Percentiles rank a stretch among this genome's conserved stretches.
These are phyloP conservation scores for Setipinna tenuifilis DNA, from an alignment of 2,797 vertebrate species.

Conservation along the genomic window DNA sequence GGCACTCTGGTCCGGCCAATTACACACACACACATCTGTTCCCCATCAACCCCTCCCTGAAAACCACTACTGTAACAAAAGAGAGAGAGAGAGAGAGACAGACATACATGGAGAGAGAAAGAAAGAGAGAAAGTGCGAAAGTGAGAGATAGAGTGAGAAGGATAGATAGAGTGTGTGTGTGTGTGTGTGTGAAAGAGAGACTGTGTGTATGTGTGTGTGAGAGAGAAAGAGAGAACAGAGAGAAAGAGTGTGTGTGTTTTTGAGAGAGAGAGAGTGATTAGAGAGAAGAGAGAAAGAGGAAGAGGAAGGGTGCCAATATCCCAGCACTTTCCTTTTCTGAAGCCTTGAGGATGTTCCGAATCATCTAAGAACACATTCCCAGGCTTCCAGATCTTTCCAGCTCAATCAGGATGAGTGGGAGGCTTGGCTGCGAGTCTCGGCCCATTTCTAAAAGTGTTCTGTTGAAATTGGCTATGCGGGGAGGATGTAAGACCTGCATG, in stretches of 20 bases:
- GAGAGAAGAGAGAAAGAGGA: not conserved
- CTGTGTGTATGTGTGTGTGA: not conserved
- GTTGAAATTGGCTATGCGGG: slow-evolving; percentile 36
- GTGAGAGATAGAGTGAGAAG: not conserved
- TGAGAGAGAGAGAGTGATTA: no score
- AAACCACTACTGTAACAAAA: slow-evolving; percentile 39
- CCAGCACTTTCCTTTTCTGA: slow-evolving; percentile 28
- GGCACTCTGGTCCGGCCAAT: slow-evolving; percentile 43
- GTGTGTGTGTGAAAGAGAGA: not conserved
- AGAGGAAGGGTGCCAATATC: slow-evolving; percentile 32
- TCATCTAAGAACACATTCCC: slow-evolving; percentile 38
- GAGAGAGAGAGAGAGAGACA: not conserved
- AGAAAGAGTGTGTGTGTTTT: no score
- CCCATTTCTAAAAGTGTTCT: slow-evolving; percentile 35
- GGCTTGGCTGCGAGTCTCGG: slow-evolving; percentile 24
- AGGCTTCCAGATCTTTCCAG: slow-evolving; percentile 16
- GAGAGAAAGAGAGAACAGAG: not conserved
- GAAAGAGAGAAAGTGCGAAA: slow-evolving; percentile 29
- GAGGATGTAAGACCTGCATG: slow-evolving; percentile 8
- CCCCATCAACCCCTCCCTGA: slow-evolving; percentile 55
- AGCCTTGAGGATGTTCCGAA: slow-evolving; percentile 27
- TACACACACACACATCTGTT: slow-evolving; percentile 65
- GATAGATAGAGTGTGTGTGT: not conserved
- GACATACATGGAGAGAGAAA: not conserved
- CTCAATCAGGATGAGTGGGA: not conserved